These are phyloP conservation scores for Agonopterix heracliana DNA, from an alignment of 2,888 invertebrate species.

Conservation along the genomic window DNA sequence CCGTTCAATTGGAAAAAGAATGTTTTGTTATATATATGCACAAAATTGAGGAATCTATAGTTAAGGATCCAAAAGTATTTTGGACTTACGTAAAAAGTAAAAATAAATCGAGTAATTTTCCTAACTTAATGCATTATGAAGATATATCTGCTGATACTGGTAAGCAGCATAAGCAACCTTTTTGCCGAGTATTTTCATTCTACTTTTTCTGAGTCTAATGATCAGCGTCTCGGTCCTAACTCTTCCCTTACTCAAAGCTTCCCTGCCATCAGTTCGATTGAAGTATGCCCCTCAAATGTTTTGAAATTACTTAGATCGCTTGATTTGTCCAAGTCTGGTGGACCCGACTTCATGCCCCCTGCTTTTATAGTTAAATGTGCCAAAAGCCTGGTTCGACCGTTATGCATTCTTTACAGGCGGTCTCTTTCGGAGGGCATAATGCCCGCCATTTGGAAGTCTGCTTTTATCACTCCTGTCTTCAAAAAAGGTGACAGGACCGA, in stretches of 20 bases:
- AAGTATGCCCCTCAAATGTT: neutral
- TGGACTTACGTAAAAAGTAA: slow-evolving; percentile 8
- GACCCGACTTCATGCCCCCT: slow-evolving; percentile 1
- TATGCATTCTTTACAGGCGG: neutral
- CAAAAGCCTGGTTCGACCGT: neutral
- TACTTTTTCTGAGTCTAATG: neutral
- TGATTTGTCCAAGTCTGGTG: neutral
- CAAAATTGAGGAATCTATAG: slow-evolving; percentile 1
- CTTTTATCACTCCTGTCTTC: slow-evolving; percentile 1
- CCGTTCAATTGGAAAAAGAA: neutral
- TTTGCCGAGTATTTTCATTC: slow-evolving; percentile 4
- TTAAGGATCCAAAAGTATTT: slow-evolving; percentile 3
- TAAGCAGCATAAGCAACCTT: neutral
- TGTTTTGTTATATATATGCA: slow-evolving; percentile 2
- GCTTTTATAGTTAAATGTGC: slow-evolving; percentile 1
- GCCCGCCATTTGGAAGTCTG: slow-evolving; percentile 2
- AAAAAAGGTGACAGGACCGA: neutral
- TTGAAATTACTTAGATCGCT: neutral
- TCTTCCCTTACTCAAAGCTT: neutral
- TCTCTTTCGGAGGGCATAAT: neutral
- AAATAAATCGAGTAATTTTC: neutral
- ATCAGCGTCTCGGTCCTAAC: neutral
- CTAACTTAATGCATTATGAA: neutral
- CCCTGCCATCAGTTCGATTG: neutral
- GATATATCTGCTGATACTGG: neutral